These are phyloP conservation scores for Tenodera sinensis DNA, from an alignment of 2,888 invertebrate genomes.

Conservation along the genomic window DNA sequence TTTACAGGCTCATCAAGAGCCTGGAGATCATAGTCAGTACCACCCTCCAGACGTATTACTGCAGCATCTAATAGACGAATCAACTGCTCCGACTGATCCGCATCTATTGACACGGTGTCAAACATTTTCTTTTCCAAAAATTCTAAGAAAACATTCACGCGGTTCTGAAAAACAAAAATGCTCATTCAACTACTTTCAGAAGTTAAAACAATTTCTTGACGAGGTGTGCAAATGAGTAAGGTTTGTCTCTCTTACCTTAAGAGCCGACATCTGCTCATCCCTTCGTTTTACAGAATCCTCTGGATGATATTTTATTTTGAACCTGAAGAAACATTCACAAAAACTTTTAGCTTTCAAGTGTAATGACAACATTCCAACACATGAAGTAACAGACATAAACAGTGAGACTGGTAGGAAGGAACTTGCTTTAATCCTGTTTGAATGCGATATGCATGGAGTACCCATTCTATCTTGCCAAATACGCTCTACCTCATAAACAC, in stretches of 20 bases:
- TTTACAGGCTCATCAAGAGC: conserved; percentile 58
- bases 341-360: neutral
- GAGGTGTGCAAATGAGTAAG: neutral
- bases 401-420: neutral
- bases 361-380: neutral
- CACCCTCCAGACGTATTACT: conserved; percentile 94
- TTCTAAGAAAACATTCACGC: conserved; percentile 85
- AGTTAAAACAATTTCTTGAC: neutral
- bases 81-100: conserved; percentile 69
- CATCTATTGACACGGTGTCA: conserved; percentile 77
- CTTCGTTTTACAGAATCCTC: conserved; percentile 89
- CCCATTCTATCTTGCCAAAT: too few species aligned
- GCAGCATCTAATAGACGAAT: conserved; percentile 90
- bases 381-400: neutral
- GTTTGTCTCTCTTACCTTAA: conserved; percentile 59
- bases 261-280: conserved; percentile 76
- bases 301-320: conserved; percentile 98
- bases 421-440: too few species aligned
- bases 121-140: conserved; percentile 71
- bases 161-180: conserved; percentile 56
- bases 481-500: too few species aligned
- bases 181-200: neutral
- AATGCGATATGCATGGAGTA: too few species aligned
- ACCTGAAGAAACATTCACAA: conserved; percentile 62
- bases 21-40: conserved; percentile 82